These are phyloP conservation scores for Notolabrus celidotus DNA, from an alignment of 2,797 vertebrate genomes.

Conservation along the genomic window DNA sequence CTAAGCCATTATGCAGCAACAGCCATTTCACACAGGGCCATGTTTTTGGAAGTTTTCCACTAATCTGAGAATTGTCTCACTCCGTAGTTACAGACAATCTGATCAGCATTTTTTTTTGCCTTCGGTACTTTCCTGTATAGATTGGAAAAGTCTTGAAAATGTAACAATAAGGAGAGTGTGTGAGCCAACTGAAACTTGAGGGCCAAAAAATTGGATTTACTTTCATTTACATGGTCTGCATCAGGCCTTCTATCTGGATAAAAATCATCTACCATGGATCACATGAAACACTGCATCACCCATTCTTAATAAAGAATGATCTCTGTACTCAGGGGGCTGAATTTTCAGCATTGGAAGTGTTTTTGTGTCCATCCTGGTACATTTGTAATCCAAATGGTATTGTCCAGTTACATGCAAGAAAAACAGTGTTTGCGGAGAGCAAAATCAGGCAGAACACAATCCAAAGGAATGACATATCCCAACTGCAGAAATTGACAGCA, in stretches of 20 bases:
- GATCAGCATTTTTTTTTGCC: not conserved
- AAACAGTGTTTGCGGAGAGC: no score
- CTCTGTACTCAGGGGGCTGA: no score
- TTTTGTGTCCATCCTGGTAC: no score
- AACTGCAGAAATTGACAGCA: no score
- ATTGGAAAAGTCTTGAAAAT: not conserved
- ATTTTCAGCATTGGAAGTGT: no score
- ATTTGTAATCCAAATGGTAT: no score
- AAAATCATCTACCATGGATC: not conserved
- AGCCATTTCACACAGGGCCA: constrained; percentile 1
- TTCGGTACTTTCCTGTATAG: not conserved
- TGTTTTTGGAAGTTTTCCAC: not conserved
- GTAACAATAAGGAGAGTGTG: no score
- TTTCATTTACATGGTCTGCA: not conserved
- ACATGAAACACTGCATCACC: no score
- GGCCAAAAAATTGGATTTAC: not conserved
- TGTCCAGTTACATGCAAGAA: no score
- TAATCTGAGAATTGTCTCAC: not conserved
- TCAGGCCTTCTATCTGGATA: no score
- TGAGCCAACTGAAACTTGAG: not conserved
- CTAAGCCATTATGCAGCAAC: not conserved
- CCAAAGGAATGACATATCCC: no score
- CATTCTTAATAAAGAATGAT: not conserved
- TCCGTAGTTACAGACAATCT: not conserved
- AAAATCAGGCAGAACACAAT: no score